Evolutionary conservation across 1,140 invertebrate species (phyloP).

Genomic region (Drosophila chauvacae): DNA sequence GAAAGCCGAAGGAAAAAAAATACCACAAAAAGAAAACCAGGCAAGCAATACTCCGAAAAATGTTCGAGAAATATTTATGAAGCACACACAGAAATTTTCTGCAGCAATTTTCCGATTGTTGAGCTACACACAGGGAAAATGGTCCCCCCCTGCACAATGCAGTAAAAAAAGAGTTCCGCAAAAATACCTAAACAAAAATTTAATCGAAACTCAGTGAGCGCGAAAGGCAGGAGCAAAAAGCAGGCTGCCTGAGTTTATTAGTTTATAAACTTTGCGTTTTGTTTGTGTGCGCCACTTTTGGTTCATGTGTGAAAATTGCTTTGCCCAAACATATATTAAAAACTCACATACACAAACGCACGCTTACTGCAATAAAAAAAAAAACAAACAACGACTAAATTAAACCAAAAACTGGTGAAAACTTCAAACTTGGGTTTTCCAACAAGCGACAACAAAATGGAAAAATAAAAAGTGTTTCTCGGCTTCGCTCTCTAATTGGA

Average conservation of each 20-base stretch:
- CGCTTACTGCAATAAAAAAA: slow-evolving; percentile 1
- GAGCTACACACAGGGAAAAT: slow-evolving; percentile 1
- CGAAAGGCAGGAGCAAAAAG: slow-evolving; percentile 9
- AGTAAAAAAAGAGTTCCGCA: slow-evolving; percentile 22
- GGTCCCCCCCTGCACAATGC: neutral
- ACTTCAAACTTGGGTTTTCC: slow-evolving; percentile 38
- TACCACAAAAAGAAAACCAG: neutral
- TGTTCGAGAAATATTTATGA: slow-evolving; percentile 56
- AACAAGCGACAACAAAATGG: slow-evolving; percentile 25
- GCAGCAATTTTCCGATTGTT: slow-evolving; percentile 53
- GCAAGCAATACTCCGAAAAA: slow-evolving; percentile 20
- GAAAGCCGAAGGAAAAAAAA: slow-evolving; percentile 3
- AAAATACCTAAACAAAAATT: slow-evolving; percentile 49
- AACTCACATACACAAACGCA: slow-evolving; percentile 8
- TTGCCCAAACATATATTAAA: slow-evolving; percentile 48
- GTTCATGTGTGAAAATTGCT: slow-evolving; percentile 60
- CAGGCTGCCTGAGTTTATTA: slow-evolving; percentile 37
- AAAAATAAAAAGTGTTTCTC: slow-evolving; percentile 35
- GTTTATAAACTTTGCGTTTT: slow-evolving; percentile 59
- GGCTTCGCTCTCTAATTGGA: slow-evolving; percentile 53
- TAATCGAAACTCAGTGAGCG: slow-evolving; percentile 43
- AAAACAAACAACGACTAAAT: slow-evolving; percentile 21
- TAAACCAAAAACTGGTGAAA: slow-evolving; percentile 36
- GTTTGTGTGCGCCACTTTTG: slow-evolving; percentile 33
- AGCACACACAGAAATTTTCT: slow-evolving; percentile 42